Conservation (phyloP, 2,888 invertebrate genomes). For the Sipha maydis region DNA sequence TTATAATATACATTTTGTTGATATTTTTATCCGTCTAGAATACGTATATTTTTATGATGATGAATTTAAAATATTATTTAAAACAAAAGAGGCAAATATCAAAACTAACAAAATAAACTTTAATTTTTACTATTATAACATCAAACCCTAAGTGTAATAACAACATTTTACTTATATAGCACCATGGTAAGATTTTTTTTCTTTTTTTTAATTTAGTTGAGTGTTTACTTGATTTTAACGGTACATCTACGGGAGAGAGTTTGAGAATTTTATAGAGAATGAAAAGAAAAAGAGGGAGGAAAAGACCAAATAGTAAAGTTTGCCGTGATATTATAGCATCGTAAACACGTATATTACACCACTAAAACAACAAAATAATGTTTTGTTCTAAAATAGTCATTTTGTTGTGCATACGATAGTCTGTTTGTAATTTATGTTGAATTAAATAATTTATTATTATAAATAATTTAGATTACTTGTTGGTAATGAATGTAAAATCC, state of each 20-base stretch:
- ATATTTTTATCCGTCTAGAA: slow-evolving; percentile 6
- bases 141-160: slow-evolving; percentile 14
- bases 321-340: neutral
- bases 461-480: neutral
- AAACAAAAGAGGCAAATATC: neutral
- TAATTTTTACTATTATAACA: neutral
- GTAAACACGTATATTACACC: neutral
- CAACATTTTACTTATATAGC: neutral
- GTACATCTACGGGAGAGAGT: neutral
- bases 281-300: neutral
- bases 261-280: neutral
- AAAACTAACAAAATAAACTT: slow-evolving; percentile 2
- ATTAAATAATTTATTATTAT: neutral
- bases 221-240: slow-evolving; percentile 19
- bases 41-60: neutral
- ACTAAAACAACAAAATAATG: neutral
- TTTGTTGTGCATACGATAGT: neutral
- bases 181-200: neutral
- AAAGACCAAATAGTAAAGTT: neutral
- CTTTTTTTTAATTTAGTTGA: slow-evolving; percentile 37
- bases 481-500: neutral
- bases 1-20: neutral
- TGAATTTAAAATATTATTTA: slow-evolving; percentile 8
- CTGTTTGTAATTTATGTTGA: neutral
- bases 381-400: neutral